These are phyloP conservation scores for Penaeus vannamei DNA, from an alignment of 1,140 invertebrate genomes.

Conservation along the genomic window DNA sequence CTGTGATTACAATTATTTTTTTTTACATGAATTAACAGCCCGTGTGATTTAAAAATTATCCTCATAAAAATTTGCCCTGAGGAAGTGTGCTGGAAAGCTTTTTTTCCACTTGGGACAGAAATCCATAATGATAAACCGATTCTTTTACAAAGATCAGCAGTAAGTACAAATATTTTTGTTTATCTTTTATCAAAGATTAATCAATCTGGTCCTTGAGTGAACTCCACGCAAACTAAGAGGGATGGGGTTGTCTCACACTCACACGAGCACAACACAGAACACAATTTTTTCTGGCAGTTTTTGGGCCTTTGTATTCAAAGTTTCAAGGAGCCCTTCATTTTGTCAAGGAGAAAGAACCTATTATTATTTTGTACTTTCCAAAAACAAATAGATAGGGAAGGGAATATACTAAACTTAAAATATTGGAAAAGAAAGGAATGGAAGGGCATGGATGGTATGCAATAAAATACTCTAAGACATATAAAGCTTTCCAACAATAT, in stretches of 20 bases:
- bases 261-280: conserved; percentile 58
- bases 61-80: conserved; percentile 51
- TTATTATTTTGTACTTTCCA: conserved; percentile 66
- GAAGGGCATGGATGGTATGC: conserved; percentile 57
- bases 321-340: conserved; percentile 53
- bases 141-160: conserved; percentile 34
- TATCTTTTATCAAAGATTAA: neutral
- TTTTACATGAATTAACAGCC: conserved; percentile 37
- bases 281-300: conserved; percentile 56
- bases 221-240: neutral
- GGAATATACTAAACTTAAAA: conserved; percentile 56
- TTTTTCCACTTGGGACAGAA: conserved; percentile 46
- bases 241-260: conserved; percentile 41
- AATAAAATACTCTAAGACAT: conserved; percentile 61
- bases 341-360: conserved; percentile 61
- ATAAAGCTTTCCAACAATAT: conserved; percentile 65
- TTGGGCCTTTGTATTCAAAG: conserved; percentile 46
- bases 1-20: neutral
- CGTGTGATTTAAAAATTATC: conserved; percentile 31
- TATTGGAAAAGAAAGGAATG: conserved; percentile 55
- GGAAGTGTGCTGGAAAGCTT: conserved; percentile 56
- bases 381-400: conserved; percentile 58
- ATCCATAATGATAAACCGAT: conserved; percentile 23
- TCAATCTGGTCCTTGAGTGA: neutral
- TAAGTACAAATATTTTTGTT: conserved; percentile 8